Evolutionary conservation across 64 coral and sea anemone species (phyloP).

Genomic region (Montipora capricornis): DNA sequence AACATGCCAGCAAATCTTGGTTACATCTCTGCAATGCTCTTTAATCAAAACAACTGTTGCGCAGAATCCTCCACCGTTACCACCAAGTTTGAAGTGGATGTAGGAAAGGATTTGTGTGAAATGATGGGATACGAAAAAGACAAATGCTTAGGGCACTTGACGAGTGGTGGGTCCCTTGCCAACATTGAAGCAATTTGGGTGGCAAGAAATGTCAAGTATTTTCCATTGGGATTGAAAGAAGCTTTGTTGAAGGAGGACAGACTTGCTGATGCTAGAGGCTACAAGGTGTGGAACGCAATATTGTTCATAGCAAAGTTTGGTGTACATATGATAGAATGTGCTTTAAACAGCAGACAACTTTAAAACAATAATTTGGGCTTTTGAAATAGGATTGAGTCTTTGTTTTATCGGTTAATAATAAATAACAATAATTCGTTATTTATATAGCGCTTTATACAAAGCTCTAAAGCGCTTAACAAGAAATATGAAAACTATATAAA

Average conservation of each 20-base stretch:
- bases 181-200: constrained; percentile 77
- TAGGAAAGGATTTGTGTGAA: constrained; percentile 73
- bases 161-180: constrained; percentile 44
- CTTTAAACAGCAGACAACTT: too few relatives aligned
- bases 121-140: constrained; percentile 82
- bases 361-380: too few relatives aligned
- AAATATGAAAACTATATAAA: too few relatives aligned
- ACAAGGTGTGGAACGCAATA: constrained; percentile 13
- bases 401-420: too few relatives aligned
- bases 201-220: constrained; percentile 62
- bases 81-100: constrained; percentile 77
- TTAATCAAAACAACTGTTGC: constrained; percentile 85
- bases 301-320: too few relatives aligned
- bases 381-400: too few relatives aligned
- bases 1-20: constrained; percentile 81
- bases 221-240: constrained; percentile 41
- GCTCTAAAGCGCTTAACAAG: too few relatives aligned
- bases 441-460: too few relatives aligned
- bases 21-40: constrained; percentile 71
- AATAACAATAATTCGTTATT: too few relatives aligned
- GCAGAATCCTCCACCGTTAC: constrained; percentile 73
- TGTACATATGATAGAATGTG: too few relatives aligned
- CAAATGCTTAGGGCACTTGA: constrained; percentile 53
- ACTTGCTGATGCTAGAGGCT: constrained; percentile 13
- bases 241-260: constrained; percentile 30